These are phyloP conservation scores for Lysandra coridon DNA, from an alignment of 2,888 invertebrate genomes.

Conservation along the genomic window DNA sequence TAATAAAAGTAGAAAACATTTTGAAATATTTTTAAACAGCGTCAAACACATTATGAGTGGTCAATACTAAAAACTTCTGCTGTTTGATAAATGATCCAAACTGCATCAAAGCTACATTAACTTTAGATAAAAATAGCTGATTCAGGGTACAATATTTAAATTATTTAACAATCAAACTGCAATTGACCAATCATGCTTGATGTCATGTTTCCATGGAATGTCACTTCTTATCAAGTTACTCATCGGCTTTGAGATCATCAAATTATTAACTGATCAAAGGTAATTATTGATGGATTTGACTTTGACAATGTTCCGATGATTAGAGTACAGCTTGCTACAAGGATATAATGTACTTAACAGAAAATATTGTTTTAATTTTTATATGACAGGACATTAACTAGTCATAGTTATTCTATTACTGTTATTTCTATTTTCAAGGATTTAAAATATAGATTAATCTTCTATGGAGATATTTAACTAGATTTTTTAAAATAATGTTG, in stretches of 20 bases:
- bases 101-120: background rate
- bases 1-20: too few relatives aligned
- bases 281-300: slow-evolving; percentile 48
- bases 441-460: too few relatives aligned
- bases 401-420: too few relatives aligned
- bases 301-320: slow-evolving; percentile 30
- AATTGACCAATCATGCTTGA: slow-evolving; percentile 54
- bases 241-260: slow-evolving; percentile 36
- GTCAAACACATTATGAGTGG: too few relatives aligned
- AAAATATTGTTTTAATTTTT: background rate
- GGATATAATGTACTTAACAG: background rate
- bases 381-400: background rate
- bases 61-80: too few relatives aligned
- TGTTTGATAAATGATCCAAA: background rate
- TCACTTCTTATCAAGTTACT: slow-evolving; percentile 33
- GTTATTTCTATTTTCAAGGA: too few relatives aligned
- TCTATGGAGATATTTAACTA: too few relatives aligned
- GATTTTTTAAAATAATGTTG: too few relatives aligned
- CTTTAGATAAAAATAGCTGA: background rate
- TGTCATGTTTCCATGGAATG: slow-evolving; percentile 27
- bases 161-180: slow-evolving; percentile 58
- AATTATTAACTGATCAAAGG: slow-evolving; percentile 39
- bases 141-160: background rate
- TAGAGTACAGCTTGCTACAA: slow-evolving; percentile 4
- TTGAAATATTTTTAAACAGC: too few relatives aligned